These are phyloP conservation scores for Mesorhabditis belari DNA, from an alignment of 2,888 invertebrate species.

Conservation along the genomic window DNA sequence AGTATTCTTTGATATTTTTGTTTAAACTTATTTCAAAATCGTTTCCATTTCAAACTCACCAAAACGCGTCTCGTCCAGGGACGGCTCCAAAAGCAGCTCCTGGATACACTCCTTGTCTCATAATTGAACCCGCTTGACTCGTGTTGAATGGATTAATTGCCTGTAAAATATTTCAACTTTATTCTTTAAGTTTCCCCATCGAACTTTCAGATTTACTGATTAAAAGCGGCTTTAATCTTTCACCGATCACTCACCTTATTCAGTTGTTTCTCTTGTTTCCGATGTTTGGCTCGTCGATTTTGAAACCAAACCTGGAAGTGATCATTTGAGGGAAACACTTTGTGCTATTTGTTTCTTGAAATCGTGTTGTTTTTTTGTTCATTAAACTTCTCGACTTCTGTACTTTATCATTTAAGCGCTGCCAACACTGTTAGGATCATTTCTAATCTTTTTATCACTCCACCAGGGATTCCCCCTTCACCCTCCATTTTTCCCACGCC, in stretches of 20 bases:
- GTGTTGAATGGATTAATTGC: constrained; percentile 26
- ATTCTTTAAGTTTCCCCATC: neutral
- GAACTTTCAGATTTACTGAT: neutral
- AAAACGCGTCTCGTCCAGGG: constrained; percentile 21
- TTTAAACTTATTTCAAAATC: too few relatives aligned
- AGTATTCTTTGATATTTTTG: too few relatives aligned
- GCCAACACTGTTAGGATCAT: neutral
- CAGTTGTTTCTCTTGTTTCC: constrained; percentile 48
- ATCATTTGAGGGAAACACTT: neutral
- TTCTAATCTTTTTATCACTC: neutral
- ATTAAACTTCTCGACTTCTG: neutral
- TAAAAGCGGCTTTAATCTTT: neutral
- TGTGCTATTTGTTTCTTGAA: neutral
- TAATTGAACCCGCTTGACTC: constrained; percentile 20
- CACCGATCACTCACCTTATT: constrained; percentile 36
- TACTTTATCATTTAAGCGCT: neutral
- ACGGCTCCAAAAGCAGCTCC: constrained; percentile 6
- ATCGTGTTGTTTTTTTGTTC: neutral
- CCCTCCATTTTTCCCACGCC: neutral
- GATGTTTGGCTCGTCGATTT: constrained; percentile 52
- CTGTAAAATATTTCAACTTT: constrained; percentile 4
- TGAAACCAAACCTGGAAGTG: constrained; percentile 53
- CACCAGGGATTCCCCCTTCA: neutral
- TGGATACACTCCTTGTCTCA: constrained; percentile 33
- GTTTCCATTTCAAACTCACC: too few relatives aligned